Conservation (phyloP, 1,140 invertebrate genomes). For the Sesamia nonagrioides region DNA sequence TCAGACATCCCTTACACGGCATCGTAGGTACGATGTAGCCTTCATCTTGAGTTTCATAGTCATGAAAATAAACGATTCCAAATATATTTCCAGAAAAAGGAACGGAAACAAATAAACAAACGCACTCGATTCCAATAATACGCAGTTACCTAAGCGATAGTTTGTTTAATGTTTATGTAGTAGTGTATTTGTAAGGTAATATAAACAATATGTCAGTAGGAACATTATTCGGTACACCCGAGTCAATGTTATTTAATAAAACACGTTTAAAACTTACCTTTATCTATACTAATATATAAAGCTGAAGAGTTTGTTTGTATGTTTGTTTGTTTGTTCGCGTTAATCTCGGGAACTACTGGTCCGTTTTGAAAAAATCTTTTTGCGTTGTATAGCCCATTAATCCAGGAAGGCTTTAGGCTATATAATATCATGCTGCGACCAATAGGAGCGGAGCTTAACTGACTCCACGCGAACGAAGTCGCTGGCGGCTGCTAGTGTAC, state of each 20-base stretch:
- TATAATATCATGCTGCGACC: too few species aligned
- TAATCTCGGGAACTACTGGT: too few species aligned
- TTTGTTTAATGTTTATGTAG: constrained; percentile 53
- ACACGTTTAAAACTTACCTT: constrained; percentile 40
- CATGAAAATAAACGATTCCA: constrained; percentile 13
- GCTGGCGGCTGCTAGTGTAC: too few species aligned
- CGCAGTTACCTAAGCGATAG: constrained; percentile 32
- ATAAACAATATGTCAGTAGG: constrained; percentile 51
- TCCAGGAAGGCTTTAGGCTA: too few species aligned
- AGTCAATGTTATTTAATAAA: constrained; percentile 56
- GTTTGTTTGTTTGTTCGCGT: too few species aligned
- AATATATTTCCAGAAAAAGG: constrained; percentile 18
- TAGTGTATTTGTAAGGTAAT: constrained; percentile 52
- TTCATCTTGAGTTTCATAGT: neutral
- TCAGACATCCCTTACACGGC: neutral
- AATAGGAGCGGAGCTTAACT: too few species aligned
- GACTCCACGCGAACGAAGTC: too few species aligned
- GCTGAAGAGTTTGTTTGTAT: too few species aligned
- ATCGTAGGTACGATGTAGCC: neutral
- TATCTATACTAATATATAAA: too few species aligned
- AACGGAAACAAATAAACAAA: constrained; percentile 31
- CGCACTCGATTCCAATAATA: constrained; percentile 23
- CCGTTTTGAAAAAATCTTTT: too few species aligned
- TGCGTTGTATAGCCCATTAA: too few species aligned
- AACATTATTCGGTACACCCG: constrained; percentile 50